Conservation (phyloP, 1,140 invertebrate genomes). For the Scaptomyza graminum region DNA sequence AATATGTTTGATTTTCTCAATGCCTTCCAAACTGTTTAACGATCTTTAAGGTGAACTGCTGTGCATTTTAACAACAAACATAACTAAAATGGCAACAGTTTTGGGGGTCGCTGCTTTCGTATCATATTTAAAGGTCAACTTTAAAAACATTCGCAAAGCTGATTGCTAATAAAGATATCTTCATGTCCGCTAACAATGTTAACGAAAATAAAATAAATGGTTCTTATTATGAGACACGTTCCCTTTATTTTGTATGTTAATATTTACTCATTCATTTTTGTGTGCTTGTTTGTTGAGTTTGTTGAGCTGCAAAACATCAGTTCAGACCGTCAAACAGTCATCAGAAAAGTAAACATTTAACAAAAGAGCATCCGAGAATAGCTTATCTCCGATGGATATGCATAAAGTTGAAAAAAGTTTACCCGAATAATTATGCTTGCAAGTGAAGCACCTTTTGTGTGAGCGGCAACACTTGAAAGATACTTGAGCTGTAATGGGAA, state of each 20-base stretch:
- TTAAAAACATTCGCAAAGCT: background rate
- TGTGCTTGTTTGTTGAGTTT: background rate
- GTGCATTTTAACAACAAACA: too few species aligned
- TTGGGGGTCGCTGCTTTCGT: constrained; percentile 6
- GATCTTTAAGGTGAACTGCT: too few species aligned
- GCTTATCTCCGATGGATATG: constrained; percentile 6
- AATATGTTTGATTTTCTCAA: background rate
- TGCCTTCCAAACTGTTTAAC: background rate
- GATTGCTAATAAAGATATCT: constrained; percentile 2
- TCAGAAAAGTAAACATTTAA: background rate
- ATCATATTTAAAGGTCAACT: constrained; percentile 15
- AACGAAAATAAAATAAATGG: background rate
- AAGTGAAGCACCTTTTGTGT: background rate
- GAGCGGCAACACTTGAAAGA: background rate
- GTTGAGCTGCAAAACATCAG: background rate
- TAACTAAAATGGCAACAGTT: too few species aligned
- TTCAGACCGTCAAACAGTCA: background rate
- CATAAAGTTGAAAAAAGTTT: background rate
- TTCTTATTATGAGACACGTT: background rate
- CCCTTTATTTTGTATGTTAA: background rate
- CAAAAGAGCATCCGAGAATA: background rate
- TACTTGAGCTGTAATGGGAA: background rate
- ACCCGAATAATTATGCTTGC: background rate
- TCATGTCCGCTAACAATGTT: background rate
- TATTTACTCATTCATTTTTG: constrained; percentile 1